Conservation (phyloP, 2,113 vertebrate species). For the Aspiorhynchus laticeps region DNA sequence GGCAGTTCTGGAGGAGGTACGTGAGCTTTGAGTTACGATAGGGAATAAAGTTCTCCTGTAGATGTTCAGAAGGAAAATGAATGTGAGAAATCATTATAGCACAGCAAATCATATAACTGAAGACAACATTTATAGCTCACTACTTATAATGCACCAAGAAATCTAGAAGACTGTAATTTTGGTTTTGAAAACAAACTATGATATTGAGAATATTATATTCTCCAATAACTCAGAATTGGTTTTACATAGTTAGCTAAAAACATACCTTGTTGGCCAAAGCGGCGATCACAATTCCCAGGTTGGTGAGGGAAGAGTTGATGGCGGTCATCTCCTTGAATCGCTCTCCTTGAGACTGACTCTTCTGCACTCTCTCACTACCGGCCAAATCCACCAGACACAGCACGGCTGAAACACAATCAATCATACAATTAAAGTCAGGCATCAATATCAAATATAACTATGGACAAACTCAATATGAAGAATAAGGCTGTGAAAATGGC, state of each 20-base stretch:
- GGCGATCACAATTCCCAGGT: conserved; percentile 89
- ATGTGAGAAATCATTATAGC: neutral
- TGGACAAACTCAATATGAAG: neutral
- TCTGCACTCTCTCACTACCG: conserved; percentile 88
- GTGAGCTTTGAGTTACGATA: conserved; percentile 98
- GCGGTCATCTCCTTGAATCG: conserved; percentile 93
- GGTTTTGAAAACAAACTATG: neutral
- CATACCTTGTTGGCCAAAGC: conserved; percentile 85
- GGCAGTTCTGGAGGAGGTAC: conserved; percentile 91
- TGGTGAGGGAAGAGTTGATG: conserved; percentile 93
- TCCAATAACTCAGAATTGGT: neutral
- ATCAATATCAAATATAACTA: neutral
- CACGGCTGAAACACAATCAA: conserved; percentile 74
- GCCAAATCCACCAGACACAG: conserved; percentile 95
- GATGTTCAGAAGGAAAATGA: conserved; percentile 46
- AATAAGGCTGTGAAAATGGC: too few species aligned
- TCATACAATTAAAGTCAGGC: neutral
- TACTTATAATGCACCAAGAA: neutral
- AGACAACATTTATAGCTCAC: neutral
- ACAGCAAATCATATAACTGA: neutral
- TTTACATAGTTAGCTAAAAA: neutral
- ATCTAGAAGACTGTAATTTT: neutral
- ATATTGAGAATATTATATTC: too few species aligned
- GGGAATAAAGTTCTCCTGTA: conserved; percentile 86
- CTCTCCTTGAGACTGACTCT: conserved; percentile 90